Base-by-base conservation (phyloP, 2,888 invertebrate genomes). In the Stenoptilia bipunctidactyla region DNA sequence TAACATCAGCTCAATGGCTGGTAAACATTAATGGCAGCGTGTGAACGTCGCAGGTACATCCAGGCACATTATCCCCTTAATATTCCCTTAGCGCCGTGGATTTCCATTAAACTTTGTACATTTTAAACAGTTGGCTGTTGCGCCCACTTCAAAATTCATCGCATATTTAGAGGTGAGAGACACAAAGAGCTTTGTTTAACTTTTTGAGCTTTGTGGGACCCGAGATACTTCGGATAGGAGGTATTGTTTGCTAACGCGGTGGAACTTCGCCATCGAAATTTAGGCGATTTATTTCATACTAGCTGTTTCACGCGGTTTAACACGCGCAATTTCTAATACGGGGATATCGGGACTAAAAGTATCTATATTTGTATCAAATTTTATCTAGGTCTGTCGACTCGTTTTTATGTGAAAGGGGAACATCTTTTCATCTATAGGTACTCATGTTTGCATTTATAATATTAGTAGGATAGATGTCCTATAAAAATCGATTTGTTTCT, bases 71-170 rank as follows among this genome's bases (percentile, higher is more conserved):
- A 30, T n/a, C 9, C 40, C 56, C 53, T 68, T 72, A 71, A 74
- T 70, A 75, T 72, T 73, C 72, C 67, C 66, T 64, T 61, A 64
- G 62, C 62, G 60, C 56, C 51, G 53, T 58, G 58, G 59, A 66
- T 73, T 73, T 64, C 68, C 73, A 71, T 76, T 69, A 66, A 79
- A 76, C 70, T 77, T 76, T 62, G 66, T 66, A 72, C 68, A 71
- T 73, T 77, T 77, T 69, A 73, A 71, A 69, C 72, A 69, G 68
- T 66, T 58, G 62, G 66, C 68, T 70, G 66, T 71, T 57, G 63
- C 62, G 61, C 60, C 58, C 57, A 63, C 65, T 74, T 66, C 56
- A 56, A 64, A 74, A 73, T 75, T 75, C 75, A 70, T 67, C 67
- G 74, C 67, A 70, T 73, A 75, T 73, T 76, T 73, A 68, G 67